These are phyloP conservation scores for Carabus problematicus DNA, from an alignment of 2,888 invertebrate genomes.

Conservation along the genomic window DNA sequence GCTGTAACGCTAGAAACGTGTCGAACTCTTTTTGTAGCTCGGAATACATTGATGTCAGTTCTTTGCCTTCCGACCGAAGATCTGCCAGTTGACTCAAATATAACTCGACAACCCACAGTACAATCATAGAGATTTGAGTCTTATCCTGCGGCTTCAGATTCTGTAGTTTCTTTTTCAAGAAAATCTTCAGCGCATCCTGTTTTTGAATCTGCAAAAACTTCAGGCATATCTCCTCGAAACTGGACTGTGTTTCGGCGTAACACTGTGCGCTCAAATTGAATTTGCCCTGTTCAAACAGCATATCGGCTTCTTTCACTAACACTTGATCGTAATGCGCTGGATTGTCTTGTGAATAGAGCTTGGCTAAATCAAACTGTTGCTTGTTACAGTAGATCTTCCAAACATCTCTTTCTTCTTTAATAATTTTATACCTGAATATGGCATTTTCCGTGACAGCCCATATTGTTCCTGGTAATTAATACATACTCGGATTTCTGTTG, in stretches of 20 bases:
- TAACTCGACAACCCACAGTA: slow-evolving; percentile 94
- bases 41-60: slow-evolving; percentile 60
- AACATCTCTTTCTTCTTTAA: slow-evolving; percentile 83
- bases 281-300: slow-evolving; percentile 78
- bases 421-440: slow-evolving; percentile 85
- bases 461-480: slow-evolving; percentile 70
- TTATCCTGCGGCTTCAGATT: slow-evolving; percentile 76
- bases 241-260: slow-evolving; percentile 88
- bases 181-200: slow-evolving; percentile 86
- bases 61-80: slow-evolving; percentile 62
- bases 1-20: slow-evolving; percentile 73
- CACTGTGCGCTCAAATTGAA: slow-evolving; percentile 85
- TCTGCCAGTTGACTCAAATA: slow-evolving; percentile 89
- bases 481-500: too few relatives aligned
- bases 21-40: slow-evolving; percentile 80
- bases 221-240: slow-evolving; percentile 93
- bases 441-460: slow-evolving; percentile 88
- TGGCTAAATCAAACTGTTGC: slow-evolving; percentile 86
- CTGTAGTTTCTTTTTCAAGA: slow-evolving; percentile 83
- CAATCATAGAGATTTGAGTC: slow-evolving; percentile 90
- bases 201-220: slow-evolving; percentile 86
- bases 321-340: slow-evolving; percentile 84
- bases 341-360: slow-evolving; percentile 82
- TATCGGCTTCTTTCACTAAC: slow-evolving; percentile 86
- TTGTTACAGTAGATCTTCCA: slow-evolving; percentile 90